Conservation (phyloP, 1,140 invertebrate genomes). For the Aphelinus atriplicis region DNA sequence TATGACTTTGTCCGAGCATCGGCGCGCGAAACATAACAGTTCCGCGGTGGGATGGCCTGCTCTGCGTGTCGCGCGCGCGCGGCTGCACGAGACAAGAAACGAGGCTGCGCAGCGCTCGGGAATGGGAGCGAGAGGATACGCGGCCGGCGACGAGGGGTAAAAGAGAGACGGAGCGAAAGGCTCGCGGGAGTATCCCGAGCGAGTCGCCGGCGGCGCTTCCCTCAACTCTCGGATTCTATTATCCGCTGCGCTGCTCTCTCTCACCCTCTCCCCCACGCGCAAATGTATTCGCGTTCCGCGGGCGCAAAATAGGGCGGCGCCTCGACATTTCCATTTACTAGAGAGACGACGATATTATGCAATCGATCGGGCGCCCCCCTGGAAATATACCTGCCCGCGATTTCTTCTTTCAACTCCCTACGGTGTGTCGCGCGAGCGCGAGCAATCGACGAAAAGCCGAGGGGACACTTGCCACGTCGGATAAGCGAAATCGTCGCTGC, state of each 20-base stretch:
- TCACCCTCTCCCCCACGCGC: conserved; percentile 25
- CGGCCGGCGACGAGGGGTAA: background rate
- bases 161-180: conserved; percentile 14
- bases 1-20: conserved; percentile 25
- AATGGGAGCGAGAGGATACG: background rate
- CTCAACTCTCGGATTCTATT: conserved; percentile 40
- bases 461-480: background rate
- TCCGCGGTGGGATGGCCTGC: conserved; percentile 4
- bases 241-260: conserved; percentile 16
- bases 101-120: background rate
- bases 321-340: conserved; percentile 51
- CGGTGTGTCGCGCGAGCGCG: background rate
- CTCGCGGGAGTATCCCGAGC: conserved; percentile 12
- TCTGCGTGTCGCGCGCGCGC: background rate
- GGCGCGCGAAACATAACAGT: conserved; percentile 34
- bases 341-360: conserved; percentile 49
- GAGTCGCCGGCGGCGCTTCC: conserved; percentile 30
- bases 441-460: conserved; percentile 15
- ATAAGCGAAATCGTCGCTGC: conserved; percentile 19
- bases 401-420: background rate
- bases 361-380: conserved; percentile 39
- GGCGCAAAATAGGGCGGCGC: conserved; percentile 40
- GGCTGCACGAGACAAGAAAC: conserved; percentile 1
- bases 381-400: conserved; percentile 23
- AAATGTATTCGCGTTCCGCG: conserved; percentile 39